phyloP scores from a whole-genome alignment of 2,888 invertebrate species.

The Rotaria socialis region DNA sequence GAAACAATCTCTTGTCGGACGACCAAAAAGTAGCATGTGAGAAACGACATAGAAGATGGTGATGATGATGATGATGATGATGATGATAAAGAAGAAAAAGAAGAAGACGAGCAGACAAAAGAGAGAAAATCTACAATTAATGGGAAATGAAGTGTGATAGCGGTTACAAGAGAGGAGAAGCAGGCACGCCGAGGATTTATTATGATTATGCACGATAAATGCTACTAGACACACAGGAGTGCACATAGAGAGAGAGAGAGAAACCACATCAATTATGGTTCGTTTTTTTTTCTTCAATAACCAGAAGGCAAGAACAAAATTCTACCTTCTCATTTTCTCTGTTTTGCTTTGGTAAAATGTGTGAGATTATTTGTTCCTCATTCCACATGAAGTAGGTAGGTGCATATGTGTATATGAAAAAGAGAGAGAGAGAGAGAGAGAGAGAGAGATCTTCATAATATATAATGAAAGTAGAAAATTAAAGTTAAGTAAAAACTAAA shows the following conservation, averaged over 20 bases:
- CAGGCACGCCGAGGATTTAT: neutral
- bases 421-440: no score
- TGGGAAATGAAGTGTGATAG: neutral
- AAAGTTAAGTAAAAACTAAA: neutral
- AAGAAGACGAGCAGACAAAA: neutral
- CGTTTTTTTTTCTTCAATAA: neutral
- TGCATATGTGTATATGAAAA: neutral
- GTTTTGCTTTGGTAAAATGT: neutral
- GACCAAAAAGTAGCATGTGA: neutral
- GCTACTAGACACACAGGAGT: neutral
- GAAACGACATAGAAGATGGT: neutral
- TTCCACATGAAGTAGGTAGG: neutral
- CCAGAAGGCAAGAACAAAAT: neutral
- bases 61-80: neutral
- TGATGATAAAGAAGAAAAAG: neutral
- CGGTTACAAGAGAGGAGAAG: neutral
- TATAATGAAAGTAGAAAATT: neutral
- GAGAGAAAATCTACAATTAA: neutral
- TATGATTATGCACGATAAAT: conserved; percentile 13
- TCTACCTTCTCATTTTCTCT: neutral
- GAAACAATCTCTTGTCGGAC: neutral
- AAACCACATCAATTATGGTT: neutral
- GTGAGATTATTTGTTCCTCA: neutral
- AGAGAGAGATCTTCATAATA: neutral
- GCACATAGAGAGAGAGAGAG: neutral